These are phyloP conservation scores for Meloidogyne exigua DNA, from an alignment of 1,140 invertebrate genomes.

Conservation along the genomic window DNA sequence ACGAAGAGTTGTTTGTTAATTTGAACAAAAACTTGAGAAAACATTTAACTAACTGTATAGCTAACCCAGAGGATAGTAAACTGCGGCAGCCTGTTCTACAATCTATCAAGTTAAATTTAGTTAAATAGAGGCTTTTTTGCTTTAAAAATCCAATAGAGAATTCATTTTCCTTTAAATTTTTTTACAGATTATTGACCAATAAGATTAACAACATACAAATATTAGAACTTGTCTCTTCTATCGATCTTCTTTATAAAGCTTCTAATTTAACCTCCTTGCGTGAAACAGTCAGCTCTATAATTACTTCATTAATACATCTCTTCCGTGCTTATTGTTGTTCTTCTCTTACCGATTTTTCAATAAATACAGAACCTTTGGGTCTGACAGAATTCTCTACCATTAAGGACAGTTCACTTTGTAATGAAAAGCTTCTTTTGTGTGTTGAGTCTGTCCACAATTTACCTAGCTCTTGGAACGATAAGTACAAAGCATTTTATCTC, in stretches of 20 bases:
- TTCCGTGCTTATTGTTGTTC: conserved; percentile 33
- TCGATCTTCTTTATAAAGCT: conserved; percentile 26
- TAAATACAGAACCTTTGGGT: conserved; percentile 4
- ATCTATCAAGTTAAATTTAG: conserved; percentile 17
- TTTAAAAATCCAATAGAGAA: too few species aligned
- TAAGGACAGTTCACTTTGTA: conserved; percentile 22
- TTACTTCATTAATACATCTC: conserved; percentile 30
- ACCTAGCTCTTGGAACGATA: conserved; percentile 21
- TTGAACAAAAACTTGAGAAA: conserved; percentile 28
- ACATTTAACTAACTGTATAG: conserved; percentile 36
- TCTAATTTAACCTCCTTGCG: neutral
- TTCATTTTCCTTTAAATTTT: too few species aligned
- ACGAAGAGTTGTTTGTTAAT: conserved; percentile 32
- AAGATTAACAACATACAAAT: conserved; percentile 39
- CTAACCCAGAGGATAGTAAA: conserved; percentile 17
- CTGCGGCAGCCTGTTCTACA: conserved; percentile 24
- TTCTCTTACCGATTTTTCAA: conserved; percentile 37
- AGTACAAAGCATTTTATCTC: conserved; percentile 33
- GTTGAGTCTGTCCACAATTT: conserved; percentile 40
- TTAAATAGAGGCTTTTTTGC: too few species aligned
- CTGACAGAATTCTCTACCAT: neutral
- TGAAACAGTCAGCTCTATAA: conserved; percentile 27
- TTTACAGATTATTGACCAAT: conserved; percentile 24
- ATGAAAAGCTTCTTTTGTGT: conserved; percentile 31
- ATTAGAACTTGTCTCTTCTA: conserved; percentile 25